Evolutionary conservation across 2,113 vertebrate species (phyloP).

Genomic region (Thinocorus orbignyianus): DNA sequence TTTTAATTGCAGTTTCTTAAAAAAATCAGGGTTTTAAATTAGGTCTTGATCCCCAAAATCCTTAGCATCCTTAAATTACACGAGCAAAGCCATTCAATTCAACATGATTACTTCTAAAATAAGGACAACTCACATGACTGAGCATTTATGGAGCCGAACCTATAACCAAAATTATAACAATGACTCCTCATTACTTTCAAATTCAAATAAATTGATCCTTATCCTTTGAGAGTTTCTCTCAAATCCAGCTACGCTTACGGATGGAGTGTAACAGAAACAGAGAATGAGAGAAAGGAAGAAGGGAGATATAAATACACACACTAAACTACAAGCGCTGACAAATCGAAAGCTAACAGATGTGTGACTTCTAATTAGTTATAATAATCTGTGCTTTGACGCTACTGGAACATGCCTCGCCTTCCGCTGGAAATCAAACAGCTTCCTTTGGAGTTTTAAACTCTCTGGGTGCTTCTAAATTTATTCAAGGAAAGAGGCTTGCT

Average conservation of each 20-base stretch:
- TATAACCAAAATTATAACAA: conserved; percentile 63
- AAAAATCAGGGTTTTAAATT: conserved; percentile 56
- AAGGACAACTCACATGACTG: conserved; percentile 60
- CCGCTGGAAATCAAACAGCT: conserved; percentile 75
- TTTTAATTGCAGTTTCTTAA: conserved; percentile 36
- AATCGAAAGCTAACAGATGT: conserved; percentile 83
- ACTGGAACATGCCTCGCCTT: conserved; percentile 74
- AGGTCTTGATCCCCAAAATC: conserved; percentile 53
- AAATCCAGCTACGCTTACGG: conserved; percentile 37
- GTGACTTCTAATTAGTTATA: conserved; percentile 85
- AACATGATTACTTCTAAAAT: conserved; percentile 48
- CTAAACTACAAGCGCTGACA: conserved; percentile 68
- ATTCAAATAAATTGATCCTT: conserved; percentile 58
- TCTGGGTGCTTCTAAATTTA: conserved; percentile 71
- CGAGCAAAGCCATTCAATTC: conserved; percentile 38
- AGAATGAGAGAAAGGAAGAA: not conserved
- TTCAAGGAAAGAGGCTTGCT: conserved; percentile 41
- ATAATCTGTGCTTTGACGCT: conserved; percentile 75
- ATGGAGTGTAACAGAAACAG: not conserved
- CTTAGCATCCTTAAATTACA: conserved; percentile 60
- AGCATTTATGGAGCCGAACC: conserved; percentile 33
- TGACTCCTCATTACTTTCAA: conserved; percentile 61
- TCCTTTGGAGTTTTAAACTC: conserved; percentile 77
- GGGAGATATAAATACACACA: conserved; percentile 25
- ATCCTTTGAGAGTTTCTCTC: conserved; percentile 44